A percentile compares a stretch with the other conserved stretches of the same genome.
Evolutionary conservation across 2,888 invertebrate species (phyloP).

Genomic region (Xanthia togata): DNA sequence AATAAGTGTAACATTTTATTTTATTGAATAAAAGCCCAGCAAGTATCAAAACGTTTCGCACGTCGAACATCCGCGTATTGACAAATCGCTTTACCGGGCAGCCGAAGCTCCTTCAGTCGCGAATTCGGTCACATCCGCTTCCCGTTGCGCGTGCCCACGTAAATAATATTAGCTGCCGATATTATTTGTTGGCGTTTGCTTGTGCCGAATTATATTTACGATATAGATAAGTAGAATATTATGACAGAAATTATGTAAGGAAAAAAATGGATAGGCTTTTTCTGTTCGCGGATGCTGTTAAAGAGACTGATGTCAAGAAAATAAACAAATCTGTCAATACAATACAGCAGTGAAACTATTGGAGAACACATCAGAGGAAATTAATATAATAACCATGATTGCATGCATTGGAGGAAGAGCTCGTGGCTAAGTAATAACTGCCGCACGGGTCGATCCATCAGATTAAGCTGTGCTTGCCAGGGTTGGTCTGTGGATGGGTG

Average conservation of each 20-base stretch:
- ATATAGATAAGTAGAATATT: slow-evolving; percentile 10
- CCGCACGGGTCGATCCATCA: too few species aligned
- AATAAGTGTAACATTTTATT: not conserved
- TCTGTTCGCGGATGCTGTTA: not conserved
- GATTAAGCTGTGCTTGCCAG: too few species aligned
- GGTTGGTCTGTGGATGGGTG: too few species aligned
- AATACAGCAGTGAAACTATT: not conserved
- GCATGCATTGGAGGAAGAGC: too few species aligned
- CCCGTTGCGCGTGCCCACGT: slow-evolving; percentile 51
- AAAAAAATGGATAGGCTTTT: not conserved
- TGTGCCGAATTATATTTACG: slow-evolving; percentile 38
- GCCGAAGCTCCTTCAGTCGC: slow-evolving; percentile 65
- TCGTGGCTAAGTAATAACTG: too few species aligned
- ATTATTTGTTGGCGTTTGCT: slow-evolving; percentile 47
- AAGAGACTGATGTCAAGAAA: not conserved
- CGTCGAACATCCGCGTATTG: slow-evolving; percentile 59
- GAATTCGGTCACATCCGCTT: slow-evolving; percentile 73
- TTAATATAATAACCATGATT: not conserved
- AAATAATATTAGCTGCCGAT: slow-evolving; percentile 61
- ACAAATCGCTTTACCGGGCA: slow-evolving; percentile 71
- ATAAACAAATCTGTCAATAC: not conserved
- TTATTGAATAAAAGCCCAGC: not conserved
- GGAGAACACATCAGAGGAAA: not conserved
- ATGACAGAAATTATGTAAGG: not conserved
- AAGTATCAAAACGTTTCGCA: slow-evolving; percentile 41